Percentiles rank a stretch among this genome's conserved stretches.
Conservation (phyloP, 2,797 vertebrate genomes). For the Anguilla obscura region DNA sequence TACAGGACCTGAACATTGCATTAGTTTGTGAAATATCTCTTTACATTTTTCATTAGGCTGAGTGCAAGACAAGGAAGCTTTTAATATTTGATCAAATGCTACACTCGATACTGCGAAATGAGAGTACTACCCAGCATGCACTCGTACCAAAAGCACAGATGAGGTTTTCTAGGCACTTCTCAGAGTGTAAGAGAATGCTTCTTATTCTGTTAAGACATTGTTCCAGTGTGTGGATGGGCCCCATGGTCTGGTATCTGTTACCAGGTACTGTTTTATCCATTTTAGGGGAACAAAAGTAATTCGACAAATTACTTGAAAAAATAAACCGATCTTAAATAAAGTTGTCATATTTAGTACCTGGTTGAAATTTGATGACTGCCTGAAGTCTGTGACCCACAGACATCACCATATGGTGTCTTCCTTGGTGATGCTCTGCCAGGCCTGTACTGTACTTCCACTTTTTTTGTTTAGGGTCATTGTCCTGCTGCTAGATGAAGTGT, state of each 20-base stretch:
- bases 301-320: too few relatives aligned
- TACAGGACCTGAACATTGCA: not conserved
- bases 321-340: too few relatives aligned
- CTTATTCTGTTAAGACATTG: not conserved
- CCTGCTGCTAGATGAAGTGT: not conserved
- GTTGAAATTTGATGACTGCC: too few relatives aligned
- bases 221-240: too few relatives aligned
- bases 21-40: not conserved
- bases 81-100: conserved; percentile 7
- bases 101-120: not conserved
- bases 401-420: too few relatives aligned
- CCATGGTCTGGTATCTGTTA: too few relatives aligned
- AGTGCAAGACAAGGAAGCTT: not conserved
- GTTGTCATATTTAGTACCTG: too few relatives aligned
- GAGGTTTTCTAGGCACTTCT: not conserved
- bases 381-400: too few relatives aligned
- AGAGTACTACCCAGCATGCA: not conserved
- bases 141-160: not conserved
- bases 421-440: too few relatives aligned
- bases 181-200: not conserved
- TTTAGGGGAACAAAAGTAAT: too few relatives aligned
- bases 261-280: too few relatives aligned
- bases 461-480: not conserved
- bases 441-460: too few relatives aligned
- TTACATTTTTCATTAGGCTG: not conserved